Evolutionary conservation across 1,140 invertebrate genomes (phyloP), one percentile per base, ranked within the genome.

Genomic region (Neotoxoptera formosana): DNA sequence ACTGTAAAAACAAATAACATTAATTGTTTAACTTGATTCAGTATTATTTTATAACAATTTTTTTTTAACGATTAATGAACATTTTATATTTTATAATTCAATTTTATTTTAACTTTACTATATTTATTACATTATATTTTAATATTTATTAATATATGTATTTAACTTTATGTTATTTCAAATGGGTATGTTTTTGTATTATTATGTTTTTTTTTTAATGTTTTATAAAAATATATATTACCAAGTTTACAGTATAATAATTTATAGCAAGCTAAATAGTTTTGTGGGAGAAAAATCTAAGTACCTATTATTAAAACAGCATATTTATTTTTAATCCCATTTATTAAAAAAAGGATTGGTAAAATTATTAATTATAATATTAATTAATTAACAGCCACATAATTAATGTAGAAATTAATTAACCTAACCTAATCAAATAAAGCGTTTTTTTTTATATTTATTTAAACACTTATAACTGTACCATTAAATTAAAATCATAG

Each of bases 101-200:
- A n/a, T n/a, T n/a, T n/a, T n/a, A n/a, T n/a, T n/a, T n/a, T n/a
- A n/a, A n/a, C n/a, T n/a, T n/a, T n/a, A n/a, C n/a, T n/a, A n/a
- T n/a, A n/a, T n/a, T n/a, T n/a, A n/a, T n/a, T n/a, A n/a, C n/a
- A n/a, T n/a, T n/a, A n/a, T n/a, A n/a, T 41, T 41, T 14, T 17
- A 51, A 20, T 51, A n/a, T n/a, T n/a, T 76, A 84, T 23, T 23
- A 23, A 84, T 30, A 7, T 25, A 45, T 84, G 41, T 45, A 84
- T 84, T 84, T 45, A 41, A 84, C 20, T 8, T 41, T 45, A 45
- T 84, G 11, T 84, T 84, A 84, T 45, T 84, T 84, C 11, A 25
- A 45, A 45, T 86, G 84, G 41, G 84, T 45, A 86, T 86, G 47
- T 86, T 86, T 86, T 86, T 86, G 11, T 86, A 86, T 25, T 86